Evolutionary conservation across 2,888 invertebrate genomes (phyloP).

Genomic region (Gymnosoma rotundatum): DNA sequence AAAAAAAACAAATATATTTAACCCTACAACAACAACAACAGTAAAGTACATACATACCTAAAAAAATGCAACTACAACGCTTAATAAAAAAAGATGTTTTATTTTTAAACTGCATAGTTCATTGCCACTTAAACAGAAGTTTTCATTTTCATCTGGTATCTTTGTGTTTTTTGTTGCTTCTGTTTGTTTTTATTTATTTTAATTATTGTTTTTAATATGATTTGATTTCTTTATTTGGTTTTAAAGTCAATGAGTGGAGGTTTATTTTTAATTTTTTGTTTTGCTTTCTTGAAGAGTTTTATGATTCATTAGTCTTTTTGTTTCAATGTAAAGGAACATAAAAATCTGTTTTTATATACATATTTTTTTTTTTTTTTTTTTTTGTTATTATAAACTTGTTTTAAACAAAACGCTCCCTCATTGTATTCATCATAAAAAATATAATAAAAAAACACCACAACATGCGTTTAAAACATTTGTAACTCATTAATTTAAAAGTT

Average conservation of each 20-base stretch:
- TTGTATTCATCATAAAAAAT: neutral
- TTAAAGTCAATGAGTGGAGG: conserved; percentile 30
- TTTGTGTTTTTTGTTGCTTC: conserved; percentile 18
- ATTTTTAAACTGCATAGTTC: conserved; percentile 61
- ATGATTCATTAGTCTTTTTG: conserved; percentile 37
- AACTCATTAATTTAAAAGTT: conserved; percentile 8
- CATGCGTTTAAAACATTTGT: conserved; percentile 19
- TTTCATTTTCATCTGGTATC: conserved; percentile 59
- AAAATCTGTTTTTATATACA: conserved; percentile 33
- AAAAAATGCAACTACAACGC: neutral
- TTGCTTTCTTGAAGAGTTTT: conserved; percentile 41
- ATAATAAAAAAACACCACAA: neutral
- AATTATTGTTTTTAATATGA: neutral
- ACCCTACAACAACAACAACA: conserved; percentile 17
- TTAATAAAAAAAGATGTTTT: conserved; percentile 29
- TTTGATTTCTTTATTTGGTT: conserved; percentile 50
- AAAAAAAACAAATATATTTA: conserved; percentile 35
- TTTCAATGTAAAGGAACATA: conserved; percentile 35
- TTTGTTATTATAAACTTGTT: conserved; percentile 23
- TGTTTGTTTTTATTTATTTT: conserved; percentile 20
- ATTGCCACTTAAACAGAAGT: conserved; percentile 63
- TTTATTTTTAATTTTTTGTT: neutral
- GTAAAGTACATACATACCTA: too few relatives aligned
- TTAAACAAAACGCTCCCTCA: neutral
- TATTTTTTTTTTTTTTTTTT: conserved; percentile 33